Evolutionary conservation across 2,888 invertebrate species (phyloP).

Genomic region (Oxycera nigricornis): DNA sequence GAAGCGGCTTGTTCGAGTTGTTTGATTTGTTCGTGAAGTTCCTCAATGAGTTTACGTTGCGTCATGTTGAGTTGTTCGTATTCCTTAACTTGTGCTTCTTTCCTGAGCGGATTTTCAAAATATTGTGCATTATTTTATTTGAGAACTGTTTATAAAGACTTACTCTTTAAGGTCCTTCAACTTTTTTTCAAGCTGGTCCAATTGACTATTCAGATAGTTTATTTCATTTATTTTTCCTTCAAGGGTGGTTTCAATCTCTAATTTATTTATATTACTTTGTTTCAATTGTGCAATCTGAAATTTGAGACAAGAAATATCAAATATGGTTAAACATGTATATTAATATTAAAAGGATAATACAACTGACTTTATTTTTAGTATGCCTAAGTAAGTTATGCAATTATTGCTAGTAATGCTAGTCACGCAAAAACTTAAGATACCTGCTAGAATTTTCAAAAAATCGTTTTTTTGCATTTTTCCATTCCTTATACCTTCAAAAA

Average conservation of each 20-base stretch:
- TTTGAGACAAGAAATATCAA: background rate
- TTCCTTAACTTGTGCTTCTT: constrained; percentile 14
- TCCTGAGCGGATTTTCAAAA: constrained; percentile 23
- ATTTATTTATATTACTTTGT: background rate
- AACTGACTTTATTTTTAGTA: too few species aligned
- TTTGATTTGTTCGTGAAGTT: background rate
- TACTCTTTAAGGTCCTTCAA: constrained; percentile 30
- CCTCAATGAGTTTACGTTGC: constrained; percentile 10
- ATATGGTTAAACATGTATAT: too few species aligned
- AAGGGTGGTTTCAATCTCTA: background rate
- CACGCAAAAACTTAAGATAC: too few species aligned
- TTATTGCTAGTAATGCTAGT: too few species aligned
- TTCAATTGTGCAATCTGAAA: constrained; percentile 6
- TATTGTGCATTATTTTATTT: background rate
- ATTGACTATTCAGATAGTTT: background rate
- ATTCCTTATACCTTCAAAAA: too few species aligned
- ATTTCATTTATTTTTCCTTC: background rate
- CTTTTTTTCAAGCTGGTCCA: constrained; percentile 21
- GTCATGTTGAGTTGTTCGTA: constrained; percentile 1
- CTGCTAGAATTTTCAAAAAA: too few species aligned
- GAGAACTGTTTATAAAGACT: background rate
- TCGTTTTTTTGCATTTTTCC: too few species aligned
- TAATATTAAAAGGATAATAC: too few species aligned
- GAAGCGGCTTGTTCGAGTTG: background rate
- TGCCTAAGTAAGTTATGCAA: too few species aligned